Percentiles rank a stretch among this genome's conserved stretches.
These are phyloP conservation scores for Mustela lutreola DNA, from an alignment of 2,113 vertebrate genomes.

Conservation along the genomic window DNA sequence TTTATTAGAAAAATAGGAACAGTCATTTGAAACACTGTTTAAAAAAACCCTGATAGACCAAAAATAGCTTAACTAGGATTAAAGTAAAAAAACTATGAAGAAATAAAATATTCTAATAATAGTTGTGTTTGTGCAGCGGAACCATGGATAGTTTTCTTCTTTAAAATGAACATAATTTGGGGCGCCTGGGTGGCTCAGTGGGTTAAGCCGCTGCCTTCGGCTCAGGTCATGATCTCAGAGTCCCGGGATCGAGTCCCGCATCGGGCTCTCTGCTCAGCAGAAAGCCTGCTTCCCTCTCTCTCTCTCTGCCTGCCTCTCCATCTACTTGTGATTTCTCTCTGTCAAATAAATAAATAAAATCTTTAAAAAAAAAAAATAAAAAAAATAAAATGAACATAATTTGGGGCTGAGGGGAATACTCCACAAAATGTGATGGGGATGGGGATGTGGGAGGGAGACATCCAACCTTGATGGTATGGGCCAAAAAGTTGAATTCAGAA, in stretches of 20 bases:
- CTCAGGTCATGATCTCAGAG: no score
- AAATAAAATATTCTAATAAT: constrained; percentile 56
- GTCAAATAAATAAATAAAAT: no score
- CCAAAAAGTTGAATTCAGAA: neutral
- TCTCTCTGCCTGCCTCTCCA: no score
- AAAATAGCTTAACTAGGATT: neutral
- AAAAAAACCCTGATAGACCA: neutral
- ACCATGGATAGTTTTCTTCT: neutral
- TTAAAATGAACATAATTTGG: constrained; percentile 52
- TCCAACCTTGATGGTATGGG: neutral
- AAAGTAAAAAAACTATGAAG: neutral
- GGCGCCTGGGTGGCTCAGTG: no score
- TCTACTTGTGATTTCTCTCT: no score
- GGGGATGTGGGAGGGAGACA: neutral
- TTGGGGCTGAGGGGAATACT: neutral
- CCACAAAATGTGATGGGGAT: neutral
- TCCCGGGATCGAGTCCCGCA: no score
- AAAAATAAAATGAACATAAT: constrained; percentile 53
- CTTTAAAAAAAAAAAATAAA: no score
- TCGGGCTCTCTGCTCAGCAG: no score
- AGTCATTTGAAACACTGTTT: neutral
- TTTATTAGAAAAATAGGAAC: neutral
- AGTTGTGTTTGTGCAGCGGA: neutral
- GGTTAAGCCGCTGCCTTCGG: no score
- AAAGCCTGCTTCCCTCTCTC: no score